Percentiles rank a stretch among this genome's conserved stretches.
Conservation (phyloP, 2,888 invertebrate genomes). For the Caenorhabditis virilis region DNA sequence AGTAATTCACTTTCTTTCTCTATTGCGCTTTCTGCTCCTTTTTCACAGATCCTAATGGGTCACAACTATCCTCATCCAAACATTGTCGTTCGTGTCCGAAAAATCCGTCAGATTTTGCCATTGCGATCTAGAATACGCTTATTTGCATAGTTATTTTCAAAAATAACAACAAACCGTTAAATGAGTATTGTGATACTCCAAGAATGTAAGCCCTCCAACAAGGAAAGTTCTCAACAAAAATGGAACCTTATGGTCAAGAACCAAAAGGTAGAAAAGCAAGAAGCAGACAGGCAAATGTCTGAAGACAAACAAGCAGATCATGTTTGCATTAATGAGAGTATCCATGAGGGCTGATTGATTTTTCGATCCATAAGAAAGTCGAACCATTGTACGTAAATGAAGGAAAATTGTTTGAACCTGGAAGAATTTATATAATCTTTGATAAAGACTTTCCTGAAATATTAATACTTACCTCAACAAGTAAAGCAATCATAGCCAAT, state of each 20-base stretch:
- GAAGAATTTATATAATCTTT: constrained; percentile 1
- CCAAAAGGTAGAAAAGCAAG: constrained; percentile 44
- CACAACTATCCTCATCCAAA: constrained; percentile 51
- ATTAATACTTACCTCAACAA: constrained; percentile 45
- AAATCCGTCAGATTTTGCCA: constrained; percentile 55
- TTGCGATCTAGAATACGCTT: constrained; percentile 32
- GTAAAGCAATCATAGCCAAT: constrained; percentile 53
- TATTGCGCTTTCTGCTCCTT: constrained; percentile 22
- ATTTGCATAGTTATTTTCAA: background rate
- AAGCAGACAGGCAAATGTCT: constrained; percentile 54
- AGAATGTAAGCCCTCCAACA: constrained; percentile 46
- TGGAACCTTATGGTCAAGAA: constrained; percentile 48
- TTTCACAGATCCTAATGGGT: constrained; percentile 54
- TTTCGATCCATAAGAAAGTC: constrained; percentile 36
- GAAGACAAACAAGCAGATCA: constrained; percentile 50
- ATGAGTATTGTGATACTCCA: constrained; percentile 57
- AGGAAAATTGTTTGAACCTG: constrained; percentile 53
- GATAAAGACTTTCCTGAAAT: background rate
- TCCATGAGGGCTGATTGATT: constrained; percentile 34
- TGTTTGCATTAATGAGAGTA: constrained; percentile 48
- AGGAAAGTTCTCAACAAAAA: constrained; percentile 41
- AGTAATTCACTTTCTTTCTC: too few species aligned
- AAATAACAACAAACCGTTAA: constrained; percentile 40
- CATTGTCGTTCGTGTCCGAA: constrained; percentile 50
- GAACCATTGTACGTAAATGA: constrained; percentile 52